Evolutionary conservation across 2,888 invertebrate genomes (phyloP).

Genomic region (Cheilosia vernalis): DNA sequence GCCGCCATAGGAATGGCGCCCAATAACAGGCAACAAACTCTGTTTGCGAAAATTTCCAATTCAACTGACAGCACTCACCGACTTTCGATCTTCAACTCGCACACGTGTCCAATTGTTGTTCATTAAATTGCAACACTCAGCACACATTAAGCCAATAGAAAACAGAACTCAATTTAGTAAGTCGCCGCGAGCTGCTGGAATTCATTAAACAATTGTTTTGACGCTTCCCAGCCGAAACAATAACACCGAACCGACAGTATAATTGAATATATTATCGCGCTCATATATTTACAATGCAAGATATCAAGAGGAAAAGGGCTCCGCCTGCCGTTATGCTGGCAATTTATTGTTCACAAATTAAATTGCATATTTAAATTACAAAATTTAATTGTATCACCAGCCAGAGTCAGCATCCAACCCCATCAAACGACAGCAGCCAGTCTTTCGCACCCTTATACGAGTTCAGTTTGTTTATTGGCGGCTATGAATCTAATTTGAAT

Average conservation of each 20-base stretch:
- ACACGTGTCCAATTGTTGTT: neutral
- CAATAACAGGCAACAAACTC: too few relatives aligned
- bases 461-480: conserved; percentile 40
- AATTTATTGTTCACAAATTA: conserved; percentile 62
- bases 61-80: neutral
- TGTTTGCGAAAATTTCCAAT: neutral
- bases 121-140: neutral
- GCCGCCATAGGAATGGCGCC: too few relatives aligned
- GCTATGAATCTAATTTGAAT: conserved; percentile 60
- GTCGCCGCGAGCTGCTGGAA: neutral
- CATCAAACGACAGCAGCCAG: neutral
- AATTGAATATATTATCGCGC: conserved; percentile 36
- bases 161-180: neutral
- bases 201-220: conserved; percentile 52
- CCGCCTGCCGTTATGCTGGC: neutral
- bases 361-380: conserved; percentile 65
- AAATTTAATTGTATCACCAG: conserved; percentile 58
- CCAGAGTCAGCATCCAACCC: neutral
- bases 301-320: neutral
- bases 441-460: neutral
- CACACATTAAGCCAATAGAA: neutral
- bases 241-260: neutral
- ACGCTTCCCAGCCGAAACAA: conserved; percentile 24
- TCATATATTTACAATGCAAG: neutral
- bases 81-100: neutral